Base-by-base conservation (phyloP, 23 tunicate species). In the Corella eumyota region DNA sequence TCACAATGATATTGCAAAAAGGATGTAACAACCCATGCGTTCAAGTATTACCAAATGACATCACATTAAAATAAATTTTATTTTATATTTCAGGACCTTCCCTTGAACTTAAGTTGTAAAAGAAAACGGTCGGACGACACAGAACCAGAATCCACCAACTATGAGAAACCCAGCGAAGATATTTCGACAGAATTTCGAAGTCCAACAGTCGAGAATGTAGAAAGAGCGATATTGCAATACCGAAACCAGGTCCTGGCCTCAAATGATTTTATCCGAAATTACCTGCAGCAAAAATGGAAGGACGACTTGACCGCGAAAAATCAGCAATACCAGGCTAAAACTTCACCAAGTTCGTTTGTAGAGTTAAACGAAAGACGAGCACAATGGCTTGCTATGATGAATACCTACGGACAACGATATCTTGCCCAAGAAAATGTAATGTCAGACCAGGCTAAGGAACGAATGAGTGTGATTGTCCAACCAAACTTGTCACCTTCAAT, bases 221-320 rank as follows among this genome's bases (percentile, higher is more conserved):
- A 75, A 75, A 32, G 70, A 34, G 82, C 73, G 2, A 38, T 75
- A 25, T 45, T 74, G 4, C 70, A 65, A 11, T 75, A 75, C 68
- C 72, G 70, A 23, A 73, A 72, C 30, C 82, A 75, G 44, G 34
- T 75, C 50, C 29, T 75, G 30, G 82, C 82, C 0, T 75, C 82
- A 15, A 63, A 29, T 45, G 80, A 74, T 30, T 31, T 63, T 11
- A 22, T 74, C 3, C 66, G 80, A 36, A 64, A 56, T 15, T 4
- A 52, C 32, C 11, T 50, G 45, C 70, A 75, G 19, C 62, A 35
- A 52, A 57, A 49, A 55, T 49, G 45, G 73, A 30, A 54, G 23
- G 63, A 54, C 11, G 48, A 62, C 35, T 34, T 62, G 37, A 35
- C 63, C 26, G 21, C 17, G 35, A 31, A 29, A 58, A 25, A n/a